Conservation (phyloP, 2,888 invertebrate species). For the Melanchra persicariae region DNA sequence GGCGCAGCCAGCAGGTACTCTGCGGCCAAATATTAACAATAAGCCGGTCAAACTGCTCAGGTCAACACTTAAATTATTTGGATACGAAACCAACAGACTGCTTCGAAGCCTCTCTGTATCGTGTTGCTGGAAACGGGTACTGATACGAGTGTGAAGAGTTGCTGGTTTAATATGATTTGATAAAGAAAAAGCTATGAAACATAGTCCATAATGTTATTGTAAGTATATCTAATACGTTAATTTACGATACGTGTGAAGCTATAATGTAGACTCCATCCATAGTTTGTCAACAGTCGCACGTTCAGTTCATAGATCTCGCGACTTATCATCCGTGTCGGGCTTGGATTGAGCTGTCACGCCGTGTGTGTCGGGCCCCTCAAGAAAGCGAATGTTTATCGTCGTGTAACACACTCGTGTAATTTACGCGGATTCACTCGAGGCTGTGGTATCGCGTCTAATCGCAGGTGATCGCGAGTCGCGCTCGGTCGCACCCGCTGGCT, state of each 20-base stretch:
- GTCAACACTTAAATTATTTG: background rate
- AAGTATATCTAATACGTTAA: background rate
- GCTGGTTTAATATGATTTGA: background rate
- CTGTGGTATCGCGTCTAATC: constrained; percentile 29
- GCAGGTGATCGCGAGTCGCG: constrained; percentile 4
- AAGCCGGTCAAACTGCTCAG: background rate
- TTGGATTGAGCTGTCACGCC: constrained; percentile 34
- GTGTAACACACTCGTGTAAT: constrained; percentile 7
- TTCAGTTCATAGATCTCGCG: constrained; percentile 8
- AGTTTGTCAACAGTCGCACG: background rate
- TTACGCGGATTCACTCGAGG: constrained; percentile 28
- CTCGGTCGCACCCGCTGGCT: too few species aligned
- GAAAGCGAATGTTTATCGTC: constrained; percentile 15
- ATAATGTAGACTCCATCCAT: background rate
- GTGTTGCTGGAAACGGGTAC: too few species aligned
- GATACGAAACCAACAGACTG: background rate
- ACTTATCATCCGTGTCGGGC: constrained; percentile 27
- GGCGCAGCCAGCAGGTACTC: constrained; percentile 20
- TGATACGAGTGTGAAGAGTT: background rate
- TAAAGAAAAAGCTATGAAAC: background rate
- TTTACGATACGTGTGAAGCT: constrained; percentile 1
- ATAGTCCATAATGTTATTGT: background rate
- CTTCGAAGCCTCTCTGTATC: background rate
- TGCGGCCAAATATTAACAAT: constrained; percentile 39
- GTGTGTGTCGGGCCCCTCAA: constrained; percentile 3